Conservation (phyloP, 2,888 invertebrate species). For the Thereva nobilitata region DNA sequence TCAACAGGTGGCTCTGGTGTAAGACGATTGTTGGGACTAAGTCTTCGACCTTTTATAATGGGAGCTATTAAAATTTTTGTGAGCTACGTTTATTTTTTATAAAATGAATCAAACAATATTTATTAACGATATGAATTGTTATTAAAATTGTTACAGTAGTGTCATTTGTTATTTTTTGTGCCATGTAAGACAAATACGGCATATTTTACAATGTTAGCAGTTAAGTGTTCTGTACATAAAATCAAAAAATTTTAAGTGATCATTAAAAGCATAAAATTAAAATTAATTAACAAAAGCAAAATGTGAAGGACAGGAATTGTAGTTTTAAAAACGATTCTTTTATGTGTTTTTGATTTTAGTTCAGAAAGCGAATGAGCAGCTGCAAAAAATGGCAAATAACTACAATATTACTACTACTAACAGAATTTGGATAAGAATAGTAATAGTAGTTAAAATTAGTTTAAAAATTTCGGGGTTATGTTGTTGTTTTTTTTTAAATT, state of each 20-base stretch:
- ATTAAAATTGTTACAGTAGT: background rate
- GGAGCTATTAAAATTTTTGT: background rate
- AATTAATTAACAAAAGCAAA: background rate
- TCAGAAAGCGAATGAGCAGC: conserved; percentile 54
- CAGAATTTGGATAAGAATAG: background rate
- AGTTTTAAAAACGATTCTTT: background rate
- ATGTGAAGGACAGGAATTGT: conserved; percentile 1
- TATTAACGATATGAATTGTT: background rate
- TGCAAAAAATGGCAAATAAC: conserved; percentile 61
- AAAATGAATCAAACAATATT: too few species aligned
- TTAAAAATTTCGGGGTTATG: background rate
- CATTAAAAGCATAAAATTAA: too few species aligned
- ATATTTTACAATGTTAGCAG: too few species aligned
- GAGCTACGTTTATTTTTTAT: too few species aligned
- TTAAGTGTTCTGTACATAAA: too few species aligned
- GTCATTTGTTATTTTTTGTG: too few species aligned
- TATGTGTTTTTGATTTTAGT: background rate
- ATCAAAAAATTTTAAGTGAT: too few species aligned
- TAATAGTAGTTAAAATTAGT: background rate
- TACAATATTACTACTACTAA: background rate
- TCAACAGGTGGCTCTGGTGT: conserved; percentile 68
- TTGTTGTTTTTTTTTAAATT: too few species aligned
- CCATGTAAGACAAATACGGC: conserved; percentile 41
- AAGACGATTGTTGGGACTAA: conserved; percentile 69
- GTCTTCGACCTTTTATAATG: conserved; percentile 64